A percentile compares a stretch with the other conserved stretches of the same genome.
Evolutionary conservation across 2,888 invertebrate species (phyloP).

Genomic region (Rotaria magnacalcarata): DNA sequence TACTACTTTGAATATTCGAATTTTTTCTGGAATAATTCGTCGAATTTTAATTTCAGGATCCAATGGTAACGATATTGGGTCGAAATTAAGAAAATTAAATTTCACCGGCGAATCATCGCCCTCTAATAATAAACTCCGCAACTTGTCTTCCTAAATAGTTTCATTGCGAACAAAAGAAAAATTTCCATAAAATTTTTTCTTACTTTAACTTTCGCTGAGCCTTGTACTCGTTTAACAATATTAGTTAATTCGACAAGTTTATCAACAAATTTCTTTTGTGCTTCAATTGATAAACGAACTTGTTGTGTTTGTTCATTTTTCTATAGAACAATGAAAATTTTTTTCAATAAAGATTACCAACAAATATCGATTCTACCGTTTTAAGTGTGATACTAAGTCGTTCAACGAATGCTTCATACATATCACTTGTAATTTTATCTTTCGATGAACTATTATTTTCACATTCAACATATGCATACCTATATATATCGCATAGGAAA

Average conservation of each 20-base stretch:
- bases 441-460: constrained; percentile 7
- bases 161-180: not conserved
- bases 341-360: not conserved
- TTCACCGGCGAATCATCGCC: constrained; percentile 25
- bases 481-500: not conserved
- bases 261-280: constrained; percentile 26
- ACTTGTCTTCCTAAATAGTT: constrained; percentile 18
- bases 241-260: constrained; percentile 33
- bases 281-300: constrained; percentile 10
- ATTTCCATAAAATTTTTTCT: not conserved
- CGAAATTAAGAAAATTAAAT: constrained; percentile 72
- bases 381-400: not conserved
- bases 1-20: constrained; percentile 87
- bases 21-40: constrained; percentile 74
- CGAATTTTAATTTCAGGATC: constrained; percentile 84
- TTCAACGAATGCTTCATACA: constrained; percentile 18
- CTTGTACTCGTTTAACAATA: constrained; percentile 12
- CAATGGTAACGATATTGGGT: constrained; percentile 86
- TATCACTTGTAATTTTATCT: constrained; percentile 22
- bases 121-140: not conserved
- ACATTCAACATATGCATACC: constrained; percentile 36
- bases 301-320: constrained; percentile 34
- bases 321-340: not conserved
- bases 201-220: constrained; percentile 14
- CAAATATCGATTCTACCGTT: not conserved